These are phyloP conservation scores for Sceliomorpha sp. DNA, from an alignment of 2,888 invertebrate genomes.

Conservation along the genomic window DNA sequence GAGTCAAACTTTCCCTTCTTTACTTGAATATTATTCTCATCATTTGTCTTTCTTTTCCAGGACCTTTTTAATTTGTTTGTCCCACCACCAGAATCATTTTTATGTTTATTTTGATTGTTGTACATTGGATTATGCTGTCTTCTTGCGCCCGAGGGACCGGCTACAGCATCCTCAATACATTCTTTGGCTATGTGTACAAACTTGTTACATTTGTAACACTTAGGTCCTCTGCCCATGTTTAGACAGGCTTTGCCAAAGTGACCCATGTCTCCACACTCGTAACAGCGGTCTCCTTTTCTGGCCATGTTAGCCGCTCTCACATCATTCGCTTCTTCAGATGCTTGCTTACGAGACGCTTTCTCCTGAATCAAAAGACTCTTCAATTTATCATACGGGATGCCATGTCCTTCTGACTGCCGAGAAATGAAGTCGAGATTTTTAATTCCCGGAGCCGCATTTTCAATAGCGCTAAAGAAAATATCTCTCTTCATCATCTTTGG, in stretches of 20 bases:
- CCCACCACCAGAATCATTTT: not conserved
- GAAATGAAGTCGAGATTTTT: not conserved
- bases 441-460: not conserved
- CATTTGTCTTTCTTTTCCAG: not conserved
- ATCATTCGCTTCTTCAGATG: conserved; percentile 1
- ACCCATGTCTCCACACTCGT: no score
- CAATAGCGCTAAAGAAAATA: no score
- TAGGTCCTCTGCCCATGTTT: no score
- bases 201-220: no score
- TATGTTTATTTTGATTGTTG: not conserved
- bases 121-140: not conserved
- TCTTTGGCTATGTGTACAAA: no score
- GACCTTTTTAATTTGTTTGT: not conserved
- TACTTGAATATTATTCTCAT: not conserved
- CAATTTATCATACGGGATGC: not conserved
- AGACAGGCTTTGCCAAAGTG: no score
- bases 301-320: not conserved
- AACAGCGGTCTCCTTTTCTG: no score
- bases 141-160: conserved; percentile 1
- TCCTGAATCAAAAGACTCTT: conserved; percentile 2
- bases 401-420: not conserved
- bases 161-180: not conserved
- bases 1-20: conserved; percentile 2
- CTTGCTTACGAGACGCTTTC: conserved; percentile 3
- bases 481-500: no score